Evolutionary conservation across 2,113 vertebrate genomes (phyloP), one percentile per base, ranked within the genome.

Genomic region (Toxotes chatareus): DNA sequence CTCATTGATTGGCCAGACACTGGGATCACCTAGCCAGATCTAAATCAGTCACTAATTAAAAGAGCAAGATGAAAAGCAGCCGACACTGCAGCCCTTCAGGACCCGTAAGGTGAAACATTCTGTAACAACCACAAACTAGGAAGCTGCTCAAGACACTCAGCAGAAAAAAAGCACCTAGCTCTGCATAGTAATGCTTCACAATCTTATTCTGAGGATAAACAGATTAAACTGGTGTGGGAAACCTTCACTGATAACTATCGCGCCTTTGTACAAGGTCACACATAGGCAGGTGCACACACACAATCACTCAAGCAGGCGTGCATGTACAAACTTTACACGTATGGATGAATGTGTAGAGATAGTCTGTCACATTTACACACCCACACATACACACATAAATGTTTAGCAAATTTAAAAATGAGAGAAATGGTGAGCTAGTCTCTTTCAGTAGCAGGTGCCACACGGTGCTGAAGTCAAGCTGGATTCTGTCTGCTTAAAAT

Each of bases 1-100:
- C 88, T 73, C 91, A 93, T 91, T 93, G 92, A 94, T 93, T 93
- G 89, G 89, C 81, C 83, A 92, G 91, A 90, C 90, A 84, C 83
- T 86, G 86, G 88, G 88, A 89, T 93, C 91, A 91, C 90, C 92
- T 89, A 55, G 78, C 89, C 87, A 87, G 89, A 92, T 93, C 91
- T 92, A 92, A 92, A 94, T 93, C 92, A 91, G 89, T 90, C 91
- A 92, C 92, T 93, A 92, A 94, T 94, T 93, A 92, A 93, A 92
- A 90, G 89, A 90, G 85, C 87, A 82, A 80, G 89, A 90, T 92
- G 91, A 93, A 90, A 92, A 89, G 91, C 86, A 87, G 82, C 88
- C 87, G 62, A 88, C 88, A 81, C 82, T 47, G 85, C 87, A 90
- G 88, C 89, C 88, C 87, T 87, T 80, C 82, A 89, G 86, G 87